phyloP scores from a whole-genome alignment of 1,140 invertebrate genomes.

The fruit fly (Drosophila melanogaster) region Release_6_plus_ISO1_MT NT_037436.4:11475001-11475500 shows the following conservation, averaged over 20 bases:
- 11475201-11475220: constrained; percentile 97
- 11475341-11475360: constrained; percentile 95
- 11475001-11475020: constrained; percentile 2
- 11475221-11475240: constrained; percentile 93
- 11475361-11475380: constrained; percentile 96
- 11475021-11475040: constrained; percentile 87
- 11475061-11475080: constrained; percentile 97
- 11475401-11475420: constrained; percentile 98
- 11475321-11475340: constrained; percentile 96
- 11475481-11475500: neutral
- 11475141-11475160: constrained; percentile 55
- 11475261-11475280: constrained; percentile 91
- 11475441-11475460: constrained; percentile 96
- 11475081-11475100: constrained; percentile 55
- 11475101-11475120: constrained; percentile 54
- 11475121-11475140: constrained; percentile 61
- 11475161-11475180: constrained; percentile 73
- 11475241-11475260: constrained; percentile 86
- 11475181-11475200: constrained; percentile 71
- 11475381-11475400: constrained; percentile 97
- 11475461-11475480: constrained; percentile 75
- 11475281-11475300: constrained; percentile 96
- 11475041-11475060: constrained; percentile 98
- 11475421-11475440: constrained; percentile 97
- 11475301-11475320: constrained; percentile 95